Evolutionary conservation across 2,113 vertebrate genomes (phyloP).

Genomic region (Lepisosteus osseus): DNA sequence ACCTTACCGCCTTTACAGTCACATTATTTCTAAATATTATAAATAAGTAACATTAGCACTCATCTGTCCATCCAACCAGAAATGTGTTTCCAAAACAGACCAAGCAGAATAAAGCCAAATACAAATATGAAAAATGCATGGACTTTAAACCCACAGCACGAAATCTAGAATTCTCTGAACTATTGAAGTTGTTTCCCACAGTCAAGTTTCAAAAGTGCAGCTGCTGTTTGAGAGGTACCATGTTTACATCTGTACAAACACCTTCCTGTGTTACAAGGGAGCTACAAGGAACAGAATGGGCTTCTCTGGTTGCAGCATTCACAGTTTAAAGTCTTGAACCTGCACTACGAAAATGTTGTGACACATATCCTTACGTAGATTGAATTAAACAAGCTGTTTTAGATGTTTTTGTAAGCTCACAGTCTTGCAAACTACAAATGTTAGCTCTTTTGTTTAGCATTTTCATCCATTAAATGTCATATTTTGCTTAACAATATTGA

Average conservation of each 20-base stretch:
- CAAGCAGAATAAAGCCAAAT: too few relatives aligned
- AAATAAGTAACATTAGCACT: too few relatives aligned
- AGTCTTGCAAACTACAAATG: neutral
- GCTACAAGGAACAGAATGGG: neutral
- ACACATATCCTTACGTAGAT: conserved; percentile 3
- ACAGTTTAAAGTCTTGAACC: neutral
- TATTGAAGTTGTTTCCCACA: neutral
- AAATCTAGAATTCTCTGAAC: too few relatives aligned
- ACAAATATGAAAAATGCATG: too few relatives aligned
- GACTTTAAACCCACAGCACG: too few relatives aligned
- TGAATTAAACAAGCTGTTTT: conserved; percentile 7
- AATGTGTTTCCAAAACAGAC: too few relatives aligned
- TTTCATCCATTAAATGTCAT: neutral
- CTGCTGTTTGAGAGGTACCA: conserved; percentile 14
- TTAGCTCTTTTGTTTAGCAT: conserved; percentile 7
- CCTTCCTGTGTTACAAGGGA: neutral
- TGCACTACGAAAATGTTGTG: neutral
- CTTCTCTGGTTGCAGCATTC: conserved; percentile 1
- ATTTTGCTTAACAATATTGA: neutral
- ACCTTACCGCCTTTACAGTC: too few relatives aligned
- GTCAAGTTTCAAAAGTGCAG: neutral
- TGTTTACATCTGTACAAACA: neutral
- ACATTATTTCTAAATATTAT: too few relatives aligned
- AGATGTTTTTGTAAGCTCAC: neutral
- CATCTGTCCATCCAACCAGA: too few relatives aligned